These are phyloP conservation scores for Dolichotis patagonum DNA, from an alignment of 2,113 vertebrate genomes.

Conservation along the genomic window DNA sequence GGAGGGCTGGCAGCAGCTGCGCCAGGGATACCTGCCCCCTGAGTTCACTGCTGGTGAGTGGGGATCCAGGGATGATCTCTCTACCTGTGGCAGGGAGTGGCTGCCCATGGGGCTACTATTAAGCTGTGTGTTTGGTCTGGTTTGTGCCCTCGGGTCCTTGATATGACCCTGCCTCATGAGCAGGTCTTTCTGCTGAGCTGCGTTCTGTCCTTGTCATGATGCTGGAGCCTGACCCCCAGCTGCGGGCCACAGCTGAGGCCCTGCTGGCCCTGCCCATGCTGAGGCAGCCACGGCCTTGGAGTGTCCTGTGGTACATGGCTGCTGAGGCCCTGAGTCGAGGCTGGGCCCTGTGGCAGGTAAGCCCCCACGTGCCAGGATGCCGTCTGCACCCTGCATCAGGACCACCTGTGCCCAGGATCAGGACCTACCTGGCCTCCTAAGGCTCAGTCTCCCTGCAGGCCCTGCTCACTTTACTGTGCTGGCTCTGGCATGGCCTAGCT, in stretches of 20 bases:
- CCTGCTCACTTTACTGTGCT: conserved; percentile 79
- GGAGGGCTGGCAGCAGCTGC: conserved; percentile 93
- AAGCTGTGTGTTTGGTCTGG: background rate
- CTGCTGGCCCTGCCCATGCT: conserved; percentile 88
- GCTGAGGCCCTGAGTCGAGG: conserved; percentile 83
- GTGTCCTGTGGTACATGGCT: conserved; percentile 82
- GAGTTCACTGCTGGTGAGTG: conserved; percentile 90
- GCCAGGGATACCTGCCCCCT: conserved; percentile 90
- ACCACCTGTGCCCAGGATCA: background rate
- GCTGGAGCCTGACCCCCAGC: conserved; percentile 89
- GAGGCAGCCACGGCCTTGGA: conserved; percentile 86
- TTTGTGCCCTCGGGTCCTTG: background rate
- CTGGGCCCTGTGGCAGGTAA: conserved; percentile 88
- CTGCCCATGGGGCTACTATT: background rate
- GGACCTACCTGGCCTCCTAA: background rate
- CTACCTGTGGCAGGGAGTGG: background rate
- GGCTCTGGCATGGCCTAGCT: conserved; percentile 84
- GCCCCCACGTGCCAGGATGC: accelerated
- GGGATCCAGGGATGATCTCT: background rate
- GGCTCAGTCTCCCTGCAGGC: conserved; percentile 33
- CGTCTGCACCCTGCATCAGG: background rate
- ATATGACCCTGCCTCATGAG: background rate
- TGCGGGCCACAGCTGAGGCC: conserved; percentile 87
- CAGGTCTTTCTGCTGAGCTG: conserved; percentile 91
- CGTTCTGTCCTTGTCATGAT: conserved; percentile 89